Conservation (phyloP, 2,888 invertebrate genomes). For the Sesamia inferens region DNA sequence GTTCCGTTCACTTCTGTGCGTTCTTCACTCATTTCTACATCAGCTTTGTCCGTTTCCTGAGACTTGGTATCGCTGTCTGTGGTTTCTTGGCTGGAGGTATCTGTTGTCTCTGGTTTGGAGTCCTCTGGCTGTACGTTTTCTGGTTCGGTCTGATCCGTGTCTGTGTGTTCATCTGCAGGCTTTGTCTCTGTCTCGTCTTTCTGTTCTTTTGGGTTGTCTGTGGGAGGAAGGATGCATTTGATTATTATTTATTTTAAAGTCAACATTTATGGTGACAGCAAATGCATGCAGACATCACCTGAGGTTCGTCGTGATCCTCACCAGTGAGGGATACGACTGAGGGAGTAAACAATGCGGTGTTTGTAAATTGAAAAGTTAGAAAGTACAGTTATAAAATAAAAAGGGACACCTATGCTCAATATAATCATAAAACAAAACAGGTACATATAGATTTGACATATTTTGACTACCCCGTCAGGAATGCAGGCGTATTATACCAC, state of each 20-base stretch:
- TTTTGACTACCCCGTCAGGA: slow-evolving; percentile 5
- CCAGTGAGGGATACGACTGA: slow-evolving; percentile 48
- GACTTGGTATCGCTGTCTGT: slow-evolving; percentile 69
- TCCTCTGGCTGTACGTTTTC: slow-evolving; percentile 64
- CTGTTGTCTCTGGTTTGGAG: slow-evolving; percentile 76
- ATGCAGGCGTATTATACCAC: not conserved
- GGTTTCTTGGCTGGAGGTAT: slow-evolving; percentile 81
- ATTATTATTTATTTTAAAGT: slow-evolving; percentile 17
- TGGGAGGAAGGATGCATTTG: not conserved
- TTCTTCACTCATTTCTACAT: slow-evolving; percentile 59
- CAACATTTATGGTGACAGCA: slow-evolving; percentile 51
- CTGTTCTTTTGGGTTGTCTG: slow-evolving; percentile 71
- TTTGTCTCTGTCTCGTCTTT: slow-evolving; percentile 58
- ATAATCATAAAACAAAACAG: not conserved
- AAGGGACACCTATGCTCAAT: slow-evolving; percentile 22
- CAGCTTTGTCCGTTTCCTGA: slow-evolving; percentile 62
- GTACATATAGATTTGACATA: not conserved
- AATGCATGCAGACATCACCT: slow-evolving; percentile 57
- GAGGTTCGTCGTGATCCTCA: slow-evolving; percentile 49
- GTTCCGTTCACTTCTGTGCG: slow-evolving; percentile 74
- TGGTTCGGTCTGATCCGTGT: slow-evolving; percentile 64
- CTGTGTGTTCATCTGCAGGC: slow-evolving; percentile 62
- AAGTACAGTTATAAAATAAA: slow-evolving; percentile 22
- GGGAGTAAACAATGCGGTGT: slow-evolving; percentile 37
- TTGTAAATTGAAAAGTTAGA: slow-evolving; percentile 43